Evolutionary conservation across 2,797 vertebrate species (phyloP).

Genomic region (Scarus forsteni): DNA sequence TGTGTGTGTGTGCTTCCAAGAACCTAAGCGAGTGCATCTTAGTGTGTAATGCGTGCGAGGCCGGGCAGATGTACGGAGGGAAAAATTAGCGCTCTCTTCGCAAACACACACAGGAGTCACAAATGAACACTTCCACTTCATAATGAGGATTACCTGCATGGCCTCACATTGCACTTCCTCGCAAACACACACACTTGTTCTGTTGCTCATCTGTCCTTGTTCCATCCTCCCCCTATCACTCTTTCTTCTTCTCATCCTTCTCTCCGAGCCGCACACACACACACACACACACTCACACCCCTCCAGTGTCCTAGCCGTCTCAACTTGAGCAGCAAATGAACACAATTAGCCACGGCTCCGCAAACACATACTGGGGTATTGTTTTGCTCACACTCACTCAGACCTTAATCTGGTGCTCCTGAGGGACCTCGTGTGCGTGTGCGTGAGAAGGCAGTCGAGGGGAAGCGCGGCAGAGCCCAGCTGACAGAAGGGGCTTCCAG

Average conservation of each 20-base stretch:
- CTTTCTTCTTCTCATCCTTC: constrained; percentile 67
- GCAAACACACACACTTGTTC: constrained; percentile 50
- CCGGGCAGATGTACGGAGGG: constrained; percentile 78
- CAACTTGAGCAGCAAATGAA: constrained; percentile 89
- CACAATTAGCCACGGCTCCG: constrained; percentile 85
- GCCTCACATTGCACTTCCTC: constrained; percentile 69
- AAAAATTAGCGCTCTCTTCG: constrained; percentile 70
- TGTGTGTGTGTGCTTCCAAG: constrained; percentile 69
- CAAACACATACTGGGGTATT: constrained; percentile 86
- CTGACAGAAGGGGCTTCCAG: constrained; percentile 84
- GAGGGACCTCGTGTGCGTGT: constrained; percentile 57
- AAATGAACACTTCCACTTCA: constrained; percentile 80
- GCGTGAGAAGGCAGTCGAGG: constrained; percentile 66
- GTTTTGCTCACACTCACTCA: constrained; percentile 83
- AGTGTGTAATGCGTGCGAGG: constrained; percentile 80
- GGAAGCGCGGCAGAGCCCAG: constrained; percentile 77
- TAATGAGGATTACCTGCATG: constrained; percentile 84
- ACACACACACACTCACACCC: constrained; percentile 58
- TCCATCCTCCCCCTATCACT: constrained; percentile 50
- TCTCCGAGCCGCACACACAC: constrained; percentile 28
- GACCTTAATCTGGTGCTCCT: constrained; percentile 83
- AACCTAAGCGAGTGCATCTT: constrained; percentile 80
- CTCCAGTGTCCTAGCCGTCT: constrained; percentile 76
- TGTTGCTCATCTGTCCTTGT: constrained; percentile 65
- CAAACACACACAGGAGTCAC: constrained; percentile 50